Evolutionary conservation across 2,797 vertebrate species (phyloP).

Genomic region (Benthosema pterotum): DNA sequence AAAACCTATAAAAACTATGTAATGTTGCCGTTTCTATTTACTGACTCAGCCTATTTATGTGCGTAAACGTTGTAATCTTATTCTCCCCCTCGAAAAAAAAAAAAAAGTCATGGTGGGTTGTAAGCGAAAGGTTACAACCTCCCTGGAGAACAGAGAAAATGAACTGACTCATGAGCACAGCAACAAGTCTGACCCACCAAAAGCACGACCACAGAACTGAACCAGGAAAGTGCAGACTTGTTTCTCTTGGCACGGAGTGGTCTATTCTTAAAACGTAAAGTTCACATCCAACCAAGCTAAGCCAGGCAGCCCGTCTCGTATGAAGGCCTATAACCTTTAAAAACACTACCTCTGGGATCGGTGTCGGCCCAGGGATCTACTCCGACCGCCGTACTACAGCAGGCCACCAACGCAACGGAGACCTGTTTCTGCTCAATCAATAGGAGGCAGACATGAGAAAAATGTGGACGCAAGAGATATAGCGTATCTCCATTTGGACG

Average conservation of each 20-base stretch:
- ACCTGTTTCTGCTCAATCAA: constrained; percentile 45
- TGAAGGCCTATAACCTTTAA: constrained; percentile 62
- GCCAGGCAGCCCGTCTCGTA: constrained; percentile 37
- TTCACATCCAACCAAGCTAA: constrained; percentile 54
- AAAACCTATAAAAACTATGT: constrained; percentile 28
- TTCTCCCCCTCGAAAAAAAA: too few relatives aligned
- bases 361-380: constrained; percentile 33
- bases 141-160: constrained; percentile 63
- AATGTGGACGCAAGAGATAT: constrained; percentile 34
- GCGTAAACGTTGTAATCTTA: constrained; percentile 52
- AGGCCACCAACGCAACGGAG: constrained; percentile 43
- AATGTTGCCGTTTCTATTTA: constrained; percentile 63
- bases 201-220: constrained; percentile 57
- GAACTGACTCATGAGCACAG: constrained; percentile 66
- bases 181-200: constrained; percentile 65
- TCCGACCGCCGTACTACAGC: constrained; percentile 43
- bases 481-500: constrained; percentile 25
- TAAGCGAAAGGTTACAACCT: constrained; percentile 64
- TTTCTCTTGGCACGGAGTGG: constrained; percentile 64
- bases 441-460: constrained; percentile 37
- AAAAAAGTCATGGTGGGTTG: constrained; percentile 4
- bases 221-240: constrained; percentile 59
- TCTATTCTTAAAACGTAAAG: constrained; percentile 71
- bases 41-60: constrained; percentile 60
- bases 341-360: constrained; percentile 40